Evolutionary conservation across 1,140 invertebrate species (phyloP).

Genomic region (Nixonia krombeini): DNA sequence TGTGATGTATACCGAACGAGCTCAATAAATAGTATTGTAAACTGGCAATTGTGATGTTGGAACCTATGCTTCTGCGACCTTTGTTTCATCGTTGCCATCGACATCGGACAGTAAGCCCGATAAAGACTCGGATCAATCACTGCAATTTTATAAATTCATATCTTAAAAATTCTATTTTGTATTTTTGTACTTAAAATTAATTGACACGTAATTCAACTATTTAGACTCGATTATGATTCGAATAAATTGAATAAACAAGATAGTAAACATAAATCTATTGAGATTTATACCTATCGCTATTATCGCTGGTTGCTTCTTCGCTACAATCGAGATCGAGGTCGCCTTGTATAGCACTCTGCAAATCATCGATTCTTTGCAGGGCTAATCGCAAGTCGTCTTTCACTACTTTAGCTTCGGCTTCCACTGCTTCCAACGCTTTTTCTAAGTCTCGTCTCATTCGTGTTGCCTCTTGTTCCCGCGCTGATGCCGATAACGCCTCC

Average conservation of each 20-base stretch:
- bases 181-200: too few relatives aligned
- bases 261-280: not conserved
- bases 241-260: too few relatives aligned
- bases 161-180: too few relatives aligned
- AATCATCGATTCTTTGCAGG: constrained; percentile 85
- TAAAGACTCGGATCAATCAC: constrained; percentile 64
- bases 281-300: constrained; percentile 74
- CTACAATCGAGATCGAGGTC: constrained; percentile 76
- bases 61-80: constrained; percentile 19
- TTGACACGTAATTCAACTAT: too few relatives aligned
- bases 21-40: constrained; percentile 16
- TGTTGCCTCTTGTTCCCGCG: constrained; percentile 81
- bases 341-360: constrained; percentile 88
- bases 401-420: constrained; percentile 76
- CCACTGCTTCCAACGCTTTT: constrained; percentile 78
- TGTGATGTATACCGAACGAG: too few relatives aligned
- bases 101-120: constrained; percentile 57
- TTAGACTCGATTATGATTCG: too few relatives aligned
- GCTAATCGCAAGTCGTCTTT: constrained; percentile 84
- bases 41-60: constrained; percentile 18
- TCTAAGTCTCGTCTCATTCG: constrained; percentile 79
- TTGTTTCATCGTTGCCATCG: constrained; percentile 44
- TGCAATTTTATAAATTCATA: constrained; percentile 32
- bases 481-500: constrained; percentile 76
- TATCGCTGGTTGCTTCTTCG: constrained; percentile 74